Conservation (phyloP, 2,113 vertebrate genomes). For the Pavo muticus region DNA sequence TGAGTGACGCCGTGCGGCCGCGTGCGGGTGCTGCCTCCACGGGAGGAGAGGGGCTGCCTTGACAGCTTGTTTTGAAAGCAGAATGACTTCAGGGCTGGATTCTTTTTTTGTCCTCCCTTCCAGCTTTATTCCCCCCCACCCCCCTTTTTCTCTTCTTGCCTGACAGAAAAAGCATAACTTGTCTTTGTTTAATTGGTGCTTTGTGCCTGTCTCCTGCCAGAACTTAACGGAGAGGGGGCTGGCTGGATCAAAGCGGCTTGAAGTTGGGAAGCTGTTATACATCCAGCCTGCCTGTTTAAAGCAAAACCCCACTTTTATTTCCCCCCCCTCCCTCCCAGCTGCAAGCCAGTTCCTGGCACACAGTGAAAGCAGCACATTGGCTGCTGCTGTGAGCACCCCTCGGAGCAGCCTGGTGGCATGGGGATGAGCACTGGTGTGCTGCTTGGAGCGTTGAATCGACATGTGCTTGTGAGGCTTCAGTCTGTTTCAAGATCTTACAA, state of each 20-base stretch:
- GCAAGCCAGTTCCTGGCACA: not conserved
- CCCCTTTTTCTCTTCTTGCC: not conserved
- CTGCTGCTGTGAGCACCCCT: not conserved
- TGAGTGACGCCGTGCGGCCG: conserved; percentile 14
- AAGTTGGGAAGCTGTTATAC: not conserved
- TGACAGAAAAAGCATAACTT: conserved; percentile 66
- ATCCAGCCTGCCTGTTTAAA: conserved; percentile 20
- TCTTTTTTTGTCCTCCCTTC: not conserved
- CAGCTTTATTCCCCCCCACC: not conserved
- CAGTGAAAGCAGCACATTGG: accelerated
- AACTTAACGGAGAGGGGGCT: conserved; percentile 2
- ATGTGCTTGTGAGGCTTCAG: not conserved
- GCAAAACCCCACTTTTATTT: not conserved
- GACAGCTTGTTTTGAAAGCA: conserved; percentile 64
- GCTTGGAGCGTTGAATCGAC: not conserved
- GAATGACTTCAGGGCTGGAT: conserved; percentile 40
- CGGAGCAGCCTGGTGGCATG: accelerated
- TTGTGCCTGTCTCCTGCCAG: conserved; percentile 67
- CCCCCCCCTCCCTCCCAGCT: not conserved
- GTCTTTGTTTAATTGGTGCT: conserved; percentile 62
- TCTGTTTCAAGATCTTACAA: not conserved
- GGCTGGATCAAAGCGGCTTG: conserved; percentile 14
- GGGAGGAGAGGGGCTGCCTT: not conserved
- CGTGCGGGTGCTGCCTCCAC: accelerated
- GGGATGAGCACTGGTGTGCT: not conserved